Percentiles rank a stretch among this genome's conserved stretches.
phyloP scores from a whole-genome alignment of 2,113 vertebrate species.

The Rhinolophus ferrumequinum region DNA sequence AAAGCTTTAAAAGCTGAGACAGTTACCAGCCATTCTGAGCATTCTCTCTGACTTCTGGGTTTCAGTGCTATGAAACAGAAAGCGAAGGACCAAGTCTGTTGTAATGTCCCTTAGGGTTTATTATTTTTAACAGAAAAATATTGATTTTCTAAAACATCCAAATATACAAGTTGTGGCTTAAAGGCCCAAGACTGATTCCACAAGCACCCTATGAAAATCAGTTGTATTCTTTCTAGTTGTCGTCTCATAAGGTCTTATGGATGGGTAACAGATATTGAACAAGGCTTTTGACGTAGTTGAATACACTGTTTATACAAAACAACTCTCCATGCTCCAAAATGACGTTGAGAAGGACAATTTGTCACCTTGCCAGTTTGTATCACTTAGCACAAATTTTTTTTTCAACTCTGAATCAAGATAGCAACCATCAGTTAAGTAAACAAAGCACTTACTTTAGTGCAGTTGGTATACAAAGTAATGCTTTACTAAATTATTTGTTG shows the following conservation, averaged over 20 bases:
- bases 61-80: constrained; percentile 30
- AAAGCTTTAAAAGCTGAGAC: constrained; percentile 36
- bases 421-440: not conserved
- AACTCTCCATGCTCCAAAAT: not conserved
- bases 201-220: not conserved
- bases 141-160: constrained; percentile 47
- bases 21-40: not conserved
- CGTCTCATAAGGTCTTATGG: not conserved
- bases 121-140: constrained; percentile 47
- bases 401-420: constrained; percentile 27
- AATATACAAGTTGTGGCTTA: constrained; percentile 42
- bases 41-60: not conserved
- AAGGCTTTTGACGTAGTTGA: not conserved
- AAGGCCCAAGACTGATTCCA: constrained; percentile 17
- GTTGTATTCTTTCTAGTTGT: not conserved
- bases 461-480: not conserved
- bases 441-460: not conserved
- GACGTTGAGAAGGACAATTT: not conserved
- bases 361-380: not conserved
- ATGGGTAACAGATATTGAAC: not conserved
- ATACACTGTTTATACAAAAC: not conserved
- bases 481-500: not conserved
- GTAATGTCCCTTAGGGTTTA: not conserved
- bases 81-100: not conserved
- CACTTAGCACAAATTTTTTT: not conserved